Evolutionary conservation across 2,113 vertebrate genomes (phyloP).

Genomic region (Peromyscus californicus): DNA sequence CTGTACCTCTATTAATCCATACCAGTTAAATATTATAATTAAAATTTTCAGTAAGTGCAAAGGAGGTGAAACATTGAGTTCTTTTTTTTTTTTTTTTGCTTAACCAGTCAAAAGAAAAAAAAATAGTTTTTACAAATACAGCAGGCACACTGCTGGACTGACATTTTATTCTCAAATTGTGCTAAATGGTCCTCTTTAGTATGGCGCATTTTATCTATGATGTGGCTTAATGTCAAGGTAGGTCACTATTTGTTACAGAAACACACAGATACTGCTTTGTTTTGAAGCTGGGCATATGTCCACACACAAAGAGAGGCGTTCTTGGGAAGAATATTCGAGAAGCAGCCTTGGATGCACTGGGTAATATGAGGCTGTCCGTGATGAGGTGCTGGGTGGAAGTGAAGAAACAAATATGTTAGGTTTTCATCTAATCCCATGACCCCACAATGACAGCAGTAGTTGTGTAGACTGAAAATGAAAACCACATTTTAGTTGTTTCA

Average conservation of each 20-base stretch:
- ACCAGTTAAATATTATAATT: too few species aligned
- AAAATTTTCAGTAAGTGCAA: too few species aligned
- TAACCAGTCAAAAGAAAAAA: too few species aligned
- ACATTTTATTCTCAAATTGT: too few species aligned
- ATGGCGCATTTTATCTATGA: neutral
- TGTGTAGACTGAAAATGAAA: neutral
- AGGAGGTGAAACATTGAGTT: too few species aligned
- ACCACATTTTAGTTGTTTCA: neutral
- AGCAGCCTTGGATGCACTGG: slow-evolving; percentile 78
- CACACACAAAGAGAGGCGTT: neutral
- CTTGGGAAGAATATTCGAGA: neutral
- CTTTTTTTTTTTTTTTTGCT: too few species aligned
- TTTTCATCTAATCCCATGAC: neutral
- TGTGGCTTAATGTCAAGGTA: neutral
- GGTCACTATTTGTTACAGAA: neutral
- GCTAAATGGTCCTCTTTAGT: neutral
- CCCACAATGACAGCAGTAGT: neutral
- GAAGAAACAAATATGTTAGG: neutral
- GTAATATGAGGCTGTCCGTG: slow-evolving; percentile 29
- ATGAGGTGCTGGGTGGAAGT: neutral
- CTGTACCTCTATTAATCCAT: too few species aligned
- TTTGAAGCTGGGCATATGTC: neutral
- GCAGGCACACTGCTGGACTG: too few species aligned
- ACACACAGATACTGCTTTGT: neutral
- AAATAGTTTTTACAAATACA: too few species aligned